Evolutionary conservation across 2,888 invertebrate species (phyloP).

Genomic region (Dorcus hopei): DNA sequence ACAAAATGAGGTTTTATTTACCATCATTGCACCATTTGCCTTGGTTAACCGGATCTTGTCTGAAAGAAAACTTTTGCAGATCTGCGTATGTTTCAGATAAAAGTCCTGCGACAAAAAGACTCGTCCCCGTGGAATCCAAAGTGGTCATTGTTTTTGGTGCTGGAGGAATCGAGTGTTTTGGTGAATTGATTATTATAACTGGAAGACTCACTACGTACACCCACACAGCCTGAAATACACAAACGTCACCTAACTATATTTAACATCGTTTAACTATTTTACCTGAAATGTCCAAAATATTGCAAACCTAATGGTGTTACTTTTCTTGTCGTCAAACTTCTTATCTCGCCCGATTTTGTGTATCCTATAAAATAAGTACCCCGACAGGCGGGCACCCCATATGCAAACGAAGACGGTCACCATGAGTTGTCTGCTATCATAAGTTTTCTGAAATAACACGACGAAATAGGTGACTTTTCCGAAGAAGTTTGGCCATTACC

Average conservation of each 20-base stretch:
- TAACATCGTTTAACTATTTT: constrained; percentile 24
- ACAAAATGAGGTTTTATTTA: constrained; percentile 37
- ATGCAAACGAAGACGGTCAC: constrained; percentile 83
- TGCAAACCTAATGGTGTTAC: constrained; percentile 84
- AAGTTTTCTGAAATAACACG: constrained; percentile 57
- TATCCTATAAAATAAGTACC: constrained; percentile 85
- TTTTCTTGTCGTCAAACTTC: constrained; percentile 83
- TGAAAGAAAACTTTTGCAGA: constrained; percentile 87
- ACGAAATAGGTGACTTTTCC: not conserved
- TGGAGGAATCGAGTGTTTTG: constrained; percentile 70
- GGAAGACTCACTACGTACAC: constrained; percentile 88
- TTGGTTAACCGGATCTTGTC: constrained; percentile 83
- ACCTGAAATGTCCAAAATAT: constrained; percentile 92
- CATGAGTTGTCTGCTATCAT: constrained; percentile 87
- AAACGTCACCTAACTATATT: too few species aligned
- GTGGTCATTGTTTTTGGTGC: constrained; percentile 85
- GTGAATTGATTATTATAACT: constrained; percentile 87
- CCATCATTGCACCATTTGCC: constrained; percentile 92
- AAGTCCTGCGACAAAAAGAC: constrained; percentile 80
- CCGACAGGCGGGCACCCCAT: constrained; percentile 84
- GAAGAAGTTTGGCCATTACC: constrained; percentile 42
- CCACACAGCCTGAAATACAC: constrained; percentile 76
- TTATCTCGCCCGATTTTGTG: constrained; percentile 88
- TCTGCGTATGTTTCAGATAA: constrained; percentile 88
- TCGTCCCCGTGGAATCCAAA: constrained; percentile 80